Evolutionary conservation across 2,113 vertebrate genomes (phyloP).

Genomic region (Corythornis vintsioides): DNA sequence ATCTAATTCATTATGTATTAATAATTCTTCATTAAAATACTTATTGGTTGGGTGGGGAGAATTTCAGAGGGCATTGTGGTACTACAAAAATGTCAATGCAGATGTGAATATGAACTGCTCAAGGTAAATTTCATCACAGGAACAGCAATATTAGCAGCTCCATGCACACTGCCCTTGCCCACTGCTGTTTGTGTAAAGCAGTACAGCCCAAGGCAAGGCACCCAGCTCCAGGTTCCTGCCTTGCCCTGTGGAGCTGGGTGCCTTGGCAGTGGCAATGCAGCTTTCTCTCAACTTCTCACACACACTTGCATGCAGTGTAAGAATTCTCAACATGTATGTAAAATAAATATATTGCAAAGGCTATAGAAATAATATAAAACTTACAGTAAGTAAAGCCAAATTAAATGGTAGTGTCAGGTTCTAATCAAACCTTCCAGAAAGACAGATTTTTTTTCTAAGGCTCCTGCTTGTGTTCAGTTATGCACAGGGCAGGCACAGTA

Average conservation of each 20-base stretch:
- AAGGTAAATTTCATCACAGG: neutral
- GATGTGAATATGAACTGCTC: neutral
- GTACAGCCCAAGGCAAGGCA: neutral
- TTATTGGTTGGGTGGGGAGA: neutral
- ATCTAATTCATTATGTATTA: neutral
- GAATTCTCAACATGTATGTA: fast-evolving
- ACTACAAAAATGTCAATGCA: neutral
- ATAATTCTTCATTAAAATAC: neutral
- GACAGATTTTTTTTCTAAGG: neutral
- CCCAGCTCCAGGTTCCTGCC: fast-evolving
- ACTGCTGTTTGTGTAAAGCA: fast-evolving
- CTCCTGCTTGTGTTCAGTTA: neutral
- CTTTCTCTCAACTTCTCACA: fast-evolving
- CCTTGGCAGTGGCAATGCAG: neutral
- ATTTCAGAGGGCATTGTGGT: neutral
- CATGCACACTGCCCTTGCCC: fast-evolving
- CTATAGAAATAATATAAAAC: fast-evolving
- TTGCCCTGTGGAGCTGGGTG: neutral
- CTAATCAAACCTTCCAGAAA: neutral
- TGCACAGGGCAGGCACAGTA: neutral
- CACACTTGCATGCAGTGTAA: fast-evolving
- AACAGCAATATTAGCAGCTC: neutral
- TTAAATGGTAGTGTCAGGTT: neutral
- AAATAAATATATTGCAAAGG: neutral
- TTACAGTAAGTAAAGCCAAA: neutral